Base-by-base conservation (phyloP, 2,888 invertebrate genomes). In the Tortrix viridana region DNA sequence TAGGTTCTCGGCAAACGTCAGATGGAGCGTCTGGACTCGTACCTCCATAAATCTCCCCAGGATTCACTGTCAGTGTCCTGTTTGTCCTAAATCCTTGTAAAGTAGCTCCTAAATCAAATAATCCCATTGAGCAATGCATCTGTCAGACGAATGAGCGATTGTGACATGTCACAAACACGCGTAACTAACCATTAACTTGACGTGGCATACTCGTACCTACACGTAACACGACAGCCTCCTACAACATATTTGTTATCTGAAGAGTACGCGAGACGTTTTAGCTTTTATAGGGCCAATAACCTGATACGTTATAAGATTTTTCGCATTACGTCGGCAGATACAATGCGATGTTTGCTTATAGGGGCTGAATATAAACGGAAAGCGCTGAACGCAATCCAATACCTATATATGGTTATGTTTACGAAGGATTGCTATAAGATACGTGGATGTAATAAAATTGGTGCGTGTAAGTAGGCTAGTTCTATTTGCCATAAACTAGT, bases 1-100 rank as follows among this genome's bases (percentile, higher is more conserved):
- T 66, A 64, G 62, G 60, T 55, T 55, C 64, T 64, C 68, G 71
- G 69, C 69, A 71, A 72, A 70, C 68, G 58, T 65, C 61, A 48
- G 74, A 70, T n/a, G n/a, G 69, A 72, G 72, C 53, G 70, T 66
- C 71, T 71, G 70, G 77, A 77, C 79, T 60, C 66, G 66, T 72
- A 70, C 70, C 69, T 72, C 71, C 74, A 83, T 84, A 84, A 87
- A 86, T 88, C 81, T 77, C 72, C 69, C 74, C 69, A 66, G 70
- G 70, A 71, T 76, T 66, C 67, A 77, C 72, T 77, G 79, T 80
- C 79, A 77, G 73, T 75, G 74, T 71, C 75, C 68, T 72, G 67
- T 74, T 76, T 71, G 74, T 73, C 77, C 71, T 77, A 79, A 83
- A 83, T 82, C 81, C 76, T 71, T 63, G 60, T 65, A 66, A 77